These are phyloP conservation scores for Aphaenogaster floridana DNA, from an alignment of 1,140 invertebrate genomes.

Conservation along the genomic window DNA sequence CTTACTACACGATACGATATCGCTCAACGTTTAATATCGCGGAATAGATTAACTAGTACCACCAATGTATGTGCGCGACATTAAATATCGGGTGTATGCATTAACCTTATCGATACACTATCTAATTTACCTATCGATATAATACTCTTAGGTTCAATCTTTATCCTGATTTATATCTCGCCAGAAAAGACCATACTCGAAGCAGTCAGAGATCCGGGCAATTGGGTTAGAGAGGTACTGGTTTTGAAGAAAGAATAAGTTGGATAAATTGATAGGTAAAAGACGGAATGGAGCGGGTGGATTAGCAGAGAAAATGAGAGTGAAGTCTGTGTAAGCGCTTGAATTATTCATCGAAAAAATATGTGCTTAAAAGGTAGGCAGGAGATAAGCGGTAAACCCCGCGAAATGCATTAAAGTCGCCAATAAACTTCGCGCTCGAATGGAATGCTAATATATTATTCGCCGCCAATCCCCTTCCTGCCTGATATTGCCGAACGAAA, in stretches of 20 bases:
- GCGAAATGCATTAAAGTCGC: slow-evolving; percentile 73
- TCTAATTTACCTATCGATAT: slow-evolving; percentile 44
- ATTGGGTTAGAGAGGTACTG: slow-evolving; percentile 18
- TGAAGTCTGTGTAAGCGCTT: slow-evolving; percentile 22
- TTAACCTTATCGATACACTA: slow-evolving; percentile 51
- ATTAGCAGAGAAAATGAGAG: slow-evolving; percentile 35
- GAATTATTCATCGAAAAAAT: slow-evolving; percentile 73
- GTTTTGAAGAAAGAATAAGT: slow-evolving; percentile 24
- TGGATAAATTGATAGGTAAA: slow-evolving; percentile 1
- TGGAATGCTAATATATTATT: slow-evolving; percentile 77
- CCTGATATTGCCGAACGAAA: slow-evolving; percentile 64
- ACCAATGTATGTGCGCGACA: not conserved
- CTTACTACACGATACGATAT: slow-evolving; percentile 39
- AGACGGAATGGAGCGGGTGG: not conserved
- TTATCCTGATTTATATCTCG: slow-evolving; percentile 42
- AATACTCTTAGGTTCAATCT: slow-evolving; percentile 24
- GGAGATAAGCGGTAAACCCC: slow-evolving; percentile 68
- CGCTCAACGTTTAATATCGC: slow-evolving; percentile 18
- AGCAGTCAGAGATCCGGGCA: not conserved
- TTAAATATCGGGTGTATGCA: slow-evolving; percentile 38
- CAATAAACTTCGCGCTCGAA: slow-evolving; percentile 70
- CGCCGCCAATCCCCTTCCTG: slow-evolving; percentile 64
- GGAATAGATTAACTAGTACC: slow-evolving; percentile 38
- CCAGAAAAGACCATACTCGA: not conserved
- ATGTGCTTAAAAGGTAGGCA: slow-evolving; percentile 63